Evolutionary conservation across 2,797 vertebrate species (phyloP).

Genomic region (Coendou prehensilis): DNA sequence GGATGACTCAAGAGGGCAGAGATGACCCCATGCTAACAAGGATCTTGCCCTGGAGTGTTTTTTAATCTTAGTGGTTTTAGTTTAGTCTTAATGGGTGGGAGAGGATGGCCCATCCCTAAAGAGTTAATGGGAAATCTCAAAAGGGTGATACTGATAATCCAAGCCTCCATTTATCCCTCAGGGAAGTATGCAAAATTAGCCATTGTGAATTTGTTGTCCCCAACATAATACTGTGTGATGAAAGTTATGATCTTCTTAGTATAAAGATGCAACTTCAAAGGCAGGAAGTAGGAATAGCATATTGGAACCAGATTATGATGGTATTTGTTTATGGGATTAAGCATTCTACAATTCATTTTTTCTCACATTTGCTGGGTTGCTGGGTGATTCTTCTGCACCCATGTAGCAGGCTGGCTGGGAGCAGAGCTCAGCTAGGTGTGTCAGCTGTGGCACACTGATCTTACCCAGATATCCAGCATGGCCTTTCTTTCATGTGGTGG

Average conservation of each 20-base stretch:
- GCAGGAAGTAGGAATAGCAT: neutral
- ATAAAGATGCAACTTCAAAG: constrained; percentile 33
- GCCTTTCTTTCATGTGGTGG: neutral
- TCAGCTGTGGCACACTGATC: neutral
- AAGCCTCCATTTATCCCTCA: too few species aligned
- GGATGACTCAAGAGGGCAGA: too few species aligned
- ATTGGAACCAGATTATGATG: neutral
- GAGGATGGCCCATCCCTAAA: too few species aligned
- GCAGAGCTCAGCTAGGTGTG: neutral
- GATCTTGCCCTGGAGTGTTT: too few species aligned
- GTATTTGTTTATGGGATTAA: constrained; percentile 12
- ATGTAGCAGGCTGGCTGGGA: neutral
- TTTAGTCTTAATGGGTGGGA: too few species aligned
- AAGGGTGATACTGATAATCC: too few species aligned
- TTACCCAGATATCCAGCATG: neutral
- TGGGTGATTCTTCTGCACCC: neutral
- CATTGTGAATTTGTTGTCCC: too few species aligned
- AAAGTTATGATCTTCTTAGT: constrained; percentile 44
- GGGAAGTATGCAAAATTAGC: too few species aligned
- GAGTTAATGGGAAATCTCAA: too few species aligned
- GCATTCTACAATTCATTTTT: neutral
- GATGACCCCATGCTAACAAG: too few species aligned
- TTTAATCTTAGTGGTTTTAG: too few species aligned
- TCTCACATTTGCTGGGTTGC: neutral
- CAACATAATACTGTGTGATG: neutral